phyloP scores from a whole-genome alignment of 2,113 vertebrate species.

The Labeo rohita region DNA sequence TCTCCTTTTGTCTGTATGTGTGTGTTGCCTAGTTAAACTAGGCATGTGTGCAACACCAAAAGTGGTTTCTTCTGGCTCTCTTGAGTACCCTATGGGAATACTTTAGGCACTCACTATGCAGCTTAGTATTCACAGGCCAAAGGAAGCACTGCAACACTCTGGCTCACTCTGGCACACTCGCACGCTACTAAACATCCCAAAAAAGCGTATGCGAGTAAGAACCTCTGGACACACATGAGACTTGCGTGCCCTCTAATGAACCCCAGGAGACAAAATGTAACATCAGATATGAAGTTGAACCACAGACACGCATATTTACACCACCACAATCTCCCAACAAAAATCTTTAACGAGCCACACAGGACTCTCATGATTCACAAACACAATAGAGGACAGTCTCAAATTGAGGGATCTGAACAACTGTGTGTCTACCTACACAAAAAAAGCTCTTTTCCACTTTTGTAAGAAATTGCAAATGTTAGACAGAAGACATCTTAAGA shows the following conservation, averaged over 20 bases:
- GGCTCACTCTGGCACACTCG: slow-evolving; percentile 4
- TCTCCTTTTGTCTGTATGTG: background rate
- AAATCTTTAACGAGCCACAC: slow-evolving; percentile 35
- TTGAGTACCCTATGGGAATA: slow-evolving; percentile 27
- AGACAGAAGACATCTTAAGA: background rate
- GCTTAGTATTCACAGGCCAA: slow-evolving; percentile 43
- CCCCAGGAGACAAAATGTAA: background rate
- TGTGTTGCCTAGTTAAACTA: background rate
- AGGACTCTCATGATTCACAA: background rate
- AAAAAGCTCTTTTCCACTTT: background rate
- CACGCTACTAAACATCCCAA: background rate
- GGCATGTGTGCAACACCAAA: slow-evolving; percentile 26
- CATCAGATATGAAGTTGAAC: slow-evolving; percentile 6
- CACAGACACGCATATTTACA: slow-evolving; percentile 15
- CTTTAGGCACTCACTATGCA: slow-evolving; percentile 37
- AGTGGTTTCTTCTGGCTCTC: slow-evolving; percentile 34
- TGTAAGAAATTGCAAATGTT: background rate
- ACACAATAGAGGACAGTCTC: background rate
- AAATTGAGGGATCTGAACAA: background rate
- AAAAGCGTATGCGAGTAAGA: background rate
- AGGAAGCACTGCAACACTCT: slow-evolving; percentile 36
- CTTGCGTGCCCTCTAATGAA: background rate
- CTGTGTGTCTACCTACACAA: background rate
- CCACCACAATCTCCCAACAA: background rate
- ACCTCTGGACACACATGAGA: background rate